Conservation (phyloP, 2,113 vertebrate genomes). For the Tyrannus savana region DNA sequence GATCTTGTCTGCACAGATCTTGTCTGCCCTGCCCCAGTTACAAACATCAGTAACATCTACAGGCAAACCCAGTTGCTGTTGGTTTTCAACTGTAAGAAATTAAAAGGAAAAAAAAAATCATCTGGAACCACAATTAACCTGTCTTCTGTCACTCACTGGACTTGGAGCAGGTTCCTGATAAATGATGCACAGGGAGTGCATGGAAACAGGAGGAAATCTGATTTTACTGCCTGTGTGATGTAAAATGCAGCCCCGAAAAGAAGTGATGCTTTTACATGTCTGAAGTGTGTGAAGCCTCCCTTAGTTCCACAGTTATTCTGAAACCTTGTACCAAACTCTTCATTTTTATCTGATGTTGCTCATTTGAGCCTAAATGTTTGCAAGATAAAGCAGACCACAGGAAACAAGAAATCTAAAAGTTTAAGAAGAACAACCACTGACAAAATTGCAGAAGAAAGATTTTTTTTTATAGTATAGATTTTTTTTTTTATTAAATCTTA, state of each 20-base stretch:
- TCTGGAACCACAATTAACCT: not conserved
- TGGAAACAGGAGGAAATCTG: not conserved
- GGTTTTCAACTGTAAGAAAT: not conserved
- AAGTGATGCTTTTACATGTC: not conserved
- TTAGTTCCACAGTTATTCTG: not conserved
- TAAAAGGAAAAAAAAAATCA: not conserved
- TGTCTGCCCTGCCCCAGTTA: not conserved
- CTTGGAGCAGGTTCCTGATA: not conserved
- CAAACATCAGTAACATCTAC: not conserved
- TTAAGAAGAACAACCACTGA: not conserved
- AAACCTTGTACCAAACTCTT: not conserved
- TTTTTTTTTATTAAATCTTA: not conserved
- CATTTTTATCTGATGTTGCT: not conserved
- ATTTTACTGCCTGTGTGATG: not conserved
- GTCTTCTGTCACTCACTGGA: rapidly evolving
- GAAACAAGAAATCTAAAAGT: not conserved
- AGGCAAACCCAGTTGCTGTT: not conserved
- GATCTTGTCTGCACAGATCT: not conserved
- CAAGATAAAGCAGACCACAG: not conserved
- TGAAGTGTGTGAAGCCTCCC: not conserved
- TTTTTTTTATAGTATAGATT: not conserved
- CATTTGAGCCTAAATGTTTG: not conserved
- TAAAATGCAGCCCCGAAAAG: not conserved
- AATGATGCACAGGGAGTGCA: not conserved
- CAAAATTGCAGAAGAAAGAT: not conserved